Evolutionary conservation across 2,113 vertebrate genomes (phyloP).

Genomic region (Microtus montanus): DNA sequence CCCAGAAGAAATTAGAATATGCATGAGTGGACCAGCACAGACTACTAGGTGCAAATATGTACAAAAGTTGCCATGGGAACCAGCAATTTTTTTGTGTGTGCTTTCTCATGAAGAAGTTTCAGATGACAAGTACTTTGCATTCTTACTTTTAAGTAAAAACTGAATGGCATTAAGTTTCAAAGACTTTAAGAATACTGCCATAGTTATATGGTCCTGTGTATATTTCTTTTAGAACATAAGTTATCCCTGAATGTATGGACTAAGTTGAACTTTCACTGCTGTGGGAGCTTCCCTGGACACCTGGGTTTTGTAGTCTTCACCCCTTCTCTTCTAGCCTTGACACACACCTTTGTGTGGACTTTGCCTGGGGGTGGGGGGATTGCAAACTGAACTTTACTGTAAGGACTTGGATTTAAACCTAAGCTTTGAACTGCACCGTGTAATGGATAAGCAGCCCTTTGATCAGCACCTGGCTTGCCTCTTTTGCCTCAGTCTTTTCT

Average conservation of each 20-base stretch:
- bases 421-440: background rate
- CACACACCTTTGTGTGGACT: background rate
- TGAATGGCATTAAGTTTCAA: background rate
- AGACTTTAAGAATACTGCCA: background rate
- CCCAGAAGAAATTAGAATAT: constrained; percentile 44
- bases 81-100: background rate
- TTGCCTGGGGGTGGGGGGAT: background rate
- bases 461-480: background rate
- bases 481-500: constrained; percentile 24
- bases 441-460: background rate
- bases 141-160: constrained; percentile 8
- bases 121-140: constrained; percentile 27
- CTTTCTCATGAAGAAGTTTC: constrained; percentile 30
- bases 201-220: background rate
- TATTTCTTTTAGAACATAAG: background rate
- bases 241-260: background rate
- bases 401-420: background rate
- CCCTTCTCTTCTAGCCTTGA: background rate
- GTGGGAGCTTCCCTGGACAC: accelerated
- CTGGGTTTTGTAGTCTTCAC: background rate
- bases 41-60: background rate
- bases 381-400: background rate
- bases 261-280: background rate
- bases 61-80: constrained; percentile 62
- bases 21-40: background rate